These are phyloP conservation scores for Archilochus colubris DNA, from an alignment of 2,113 vertebrate genomes.

Conservation along the genomic window DNA sequence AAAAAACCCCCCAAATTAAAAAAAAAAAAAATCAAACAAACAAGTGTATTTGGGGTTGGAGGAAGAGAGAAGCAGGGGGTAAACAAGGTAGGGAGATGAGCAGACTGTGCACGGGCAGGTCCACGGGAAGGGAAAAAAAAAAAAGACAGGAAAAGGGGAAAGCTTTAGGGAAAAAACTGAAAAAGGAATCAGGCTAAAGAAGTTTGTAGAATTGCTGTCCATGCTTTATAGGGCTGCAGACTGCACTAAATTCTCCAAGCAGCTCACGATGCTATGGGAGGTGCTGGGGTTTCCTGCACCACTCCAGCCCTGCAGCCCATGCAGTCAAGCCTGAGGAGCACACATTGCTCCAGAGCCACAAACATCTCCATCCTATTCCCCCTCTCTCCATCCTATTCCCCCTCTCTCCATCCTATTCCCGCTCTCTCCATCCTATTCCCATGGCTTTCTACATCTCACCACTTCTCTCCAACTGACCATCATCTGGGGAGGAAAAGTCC, in stretches of 20 bases:
- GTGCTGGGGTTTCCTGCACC: accelerated
- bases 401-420: no score
- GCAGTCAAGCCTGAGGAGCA: accelerated
- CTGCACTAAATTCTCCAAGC: background rate
- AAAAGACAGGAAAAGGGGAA: background rate
- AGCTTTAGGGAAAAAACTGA: background rate
- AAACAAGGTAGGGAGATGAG: background rate
- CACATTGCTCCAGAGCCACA: background rate
- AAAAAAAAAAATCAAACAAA: no score
- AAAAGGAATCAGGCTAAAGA: background rate
- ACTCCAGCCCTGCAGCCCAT: background rate
- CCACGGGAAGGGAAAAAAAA: background rate
- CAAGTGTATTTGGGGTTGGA: no score
- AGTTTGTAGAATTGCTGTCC: background rate
- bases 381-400: background rate
- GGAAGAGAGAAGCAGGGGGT: background rate
- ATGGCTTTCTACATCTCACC: background rate
- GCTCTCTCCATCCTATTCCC: accelerated
- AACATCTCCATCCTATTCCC: background rate
- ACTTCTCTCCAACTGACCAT: background rate
- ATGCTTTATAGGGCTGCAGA: background rate
- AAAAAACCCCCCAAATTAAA: no score
- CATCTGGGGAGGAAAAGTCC: accelerated
- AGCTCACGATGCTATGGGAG: accelerated
- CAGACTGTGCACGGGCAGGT: background rate